These are phyloP conservation scores for Mizuhopecten yessoensis DNA, from an alignment of 1,140 invertebrate genomes.

Conservation along the genomic window DNA sequence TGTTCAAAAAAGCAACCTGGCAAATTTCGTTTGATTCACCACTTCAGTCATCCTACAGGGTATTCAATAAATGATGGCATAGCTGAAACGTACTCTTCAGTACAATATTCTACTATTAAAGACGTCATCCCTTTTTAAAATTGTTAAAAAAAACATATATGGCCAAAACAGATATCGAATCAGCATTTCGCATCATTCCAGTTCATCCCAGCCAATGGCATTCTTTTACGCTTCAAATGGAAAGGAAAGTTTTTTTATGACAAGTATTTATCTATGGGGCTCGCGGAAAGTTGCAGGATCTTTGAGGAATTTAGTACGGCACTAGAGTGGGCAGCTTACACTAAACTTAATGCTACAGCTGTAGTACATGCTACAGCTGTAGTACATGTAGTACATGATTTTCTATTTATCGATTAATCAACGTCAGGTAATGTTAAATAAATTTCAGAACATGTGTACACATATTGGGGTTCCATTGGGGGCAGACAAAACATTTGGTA, in stretches of 20 bases:
- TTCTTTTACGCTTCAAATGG: background rate
- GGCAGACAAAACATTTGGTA: background rate
- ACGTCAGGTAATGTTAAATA: background rate
- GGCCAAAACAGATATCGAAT: constrained; percentile 36
- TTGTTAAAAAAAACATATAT: background rate
- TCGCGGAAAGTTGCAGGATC: background rate
- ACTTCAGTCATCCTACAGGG: constrained; percentile 52
- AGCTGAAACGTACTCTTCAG: background rate
- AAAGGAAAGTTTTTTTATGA: background rate
- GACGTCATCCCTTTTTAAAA: constrained; percentile 42
- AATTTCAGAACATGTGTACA: background rate
- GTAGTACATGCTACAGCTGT: too few species aligned
- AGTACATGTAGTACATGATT: constrained; percentile 15
- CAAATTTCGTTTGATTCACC: constrained; percentile 49
- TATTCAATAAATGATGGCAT: constrained; percentile 54
- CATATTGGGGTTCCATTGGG: background rate
- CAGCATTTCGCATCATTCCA: background rate
- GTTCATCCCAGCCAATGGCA: background rate
- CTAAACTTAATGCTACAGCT: background rate
- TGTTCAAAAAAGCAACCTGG: background rate
- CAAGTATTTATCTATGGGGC: constrained; percentile 1
- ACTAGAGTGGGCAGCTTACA: background rate
- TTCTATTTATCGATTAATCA: background rate
- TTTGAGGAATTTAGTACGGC: constrained; percentile 30
- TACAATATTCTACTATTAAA: constrained; percentile 43